Evolutionary conservation across 2,888 invertebrate species (phyloP).

Genomic region (Macropis europaea): DNA sequence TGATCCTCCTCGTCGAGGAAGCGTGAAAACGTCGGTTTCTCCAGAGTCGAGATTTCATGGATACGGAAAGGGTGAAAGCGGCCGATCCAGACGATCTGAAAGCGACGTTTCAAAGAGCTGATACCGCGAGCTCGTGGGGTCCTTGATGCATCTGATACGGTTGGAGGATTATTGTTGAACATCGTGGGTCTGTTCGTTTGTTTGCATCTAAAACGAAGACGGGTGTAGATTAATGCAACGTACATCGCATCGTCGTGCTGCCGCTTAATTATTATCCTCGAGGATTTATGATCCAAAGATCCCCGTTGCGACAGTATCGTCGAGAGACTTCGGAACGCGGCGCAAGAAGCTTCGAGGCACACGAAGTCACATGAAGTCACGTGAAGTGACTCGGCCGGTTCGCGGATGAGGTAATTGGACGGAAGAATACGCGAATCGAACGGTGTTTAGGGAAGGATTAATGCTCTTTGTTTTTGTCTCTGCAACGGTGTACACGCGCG

Average conservation of each 20-base stretch:
- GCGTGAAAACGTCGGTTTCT: constrained; percentile 28
- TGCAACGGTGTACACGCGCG: neutral
- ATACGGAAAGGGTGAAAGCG: constrained; percentile 43
- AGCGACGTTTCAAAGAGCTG: too few relatives aligned
- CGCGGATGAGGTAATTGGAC: neutral
- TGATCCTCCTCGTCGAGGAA: constrained; percentile 8
- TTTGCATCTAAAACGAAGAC: neutral
- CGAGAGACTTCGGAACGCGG: neutral
- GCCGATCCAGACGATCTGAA: neutral
- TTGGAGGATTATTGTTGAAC: neutral
- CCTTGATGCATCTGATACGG: neutral
- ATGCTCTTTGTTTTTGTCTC: constrained; percentile 46
- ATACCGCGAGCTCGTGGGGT: neutral
- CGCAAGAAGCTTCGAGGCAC: too few relatives aligned
- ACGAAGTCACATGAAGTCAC: too few relatives aligned
- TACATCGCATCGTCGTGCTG: neutral
- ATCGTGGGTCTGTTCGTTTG: neutral
- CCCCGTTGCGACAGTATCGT: neutral
- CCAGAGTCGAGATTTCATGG: constrained; percentile 2
- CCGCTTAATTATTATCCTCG: constrained; percentile 3
- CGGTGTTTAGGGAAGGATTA: neutral
- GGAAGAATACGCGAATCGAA: neutral
- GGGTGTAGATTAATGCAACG: neutral
- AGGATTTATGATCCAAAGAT: constrained; percentile 6
- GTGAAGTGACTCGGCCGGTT: too few relatives aligned